Percentiles rank a stretch among this genome's conserved stretches.
These are phyloP conservation scores for Metopolophium dirhodum DNA, from an alignment of 1,140 invertebrate species.

Conservation along the genomic window DNA sequence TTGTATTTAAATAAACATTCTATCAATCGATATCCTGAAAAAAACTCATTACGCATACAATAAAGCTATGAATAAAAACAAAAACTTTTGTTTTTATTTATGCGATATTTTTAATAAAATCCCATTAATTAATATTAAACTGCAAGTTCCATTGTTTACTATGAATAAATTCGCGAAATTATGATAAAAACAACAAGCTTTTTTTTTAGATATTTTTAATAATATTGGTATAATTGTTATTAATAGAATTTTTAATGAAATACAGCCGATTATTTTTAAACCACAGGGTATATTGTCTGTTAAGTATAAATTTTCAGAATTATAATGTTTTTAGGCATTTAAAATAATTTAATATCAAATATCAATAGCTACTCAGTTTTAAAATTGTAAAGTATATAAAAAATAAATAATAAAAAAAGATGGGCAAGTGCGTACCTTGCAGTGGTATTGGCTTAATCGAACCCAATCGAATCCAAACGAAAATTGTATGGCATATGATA, in stretches of 20 bases:
- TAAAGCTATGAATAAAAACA: background rate
- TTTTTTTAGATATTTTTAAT: too few relatives aligned
- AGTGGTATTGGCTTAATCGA: too few relatives aligned
- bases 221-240: too few relatives aligned
- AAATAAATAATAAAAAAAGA: background rate
- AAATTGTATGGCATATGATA: too few relatives aligned
- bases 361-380: background rate
- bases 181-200: too few relatives aligned
- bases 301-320: too few relatives aligned
- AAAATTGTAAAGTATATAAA: background rate
- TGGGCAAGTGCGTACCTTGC: too few relatives aligned
- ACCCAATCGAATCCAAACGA: too few relatives aligned
- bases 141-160: background rate
- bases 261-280: background rate
- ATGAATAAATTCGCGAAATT: background rate
- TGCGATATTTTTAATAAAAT: background rate
- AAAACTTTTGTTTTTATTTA: background rate
- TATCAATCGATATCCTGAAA: background rate
- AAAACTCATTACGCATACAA: background rate
- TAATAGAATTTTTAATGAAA: background rate
- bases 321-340: too few relatives aligned
- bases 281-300: background rate
- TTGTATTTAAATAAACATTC: background rate
- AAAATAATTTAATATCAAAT: too few relatives aligned
- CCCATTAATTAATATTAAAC: background rate